These are phyloP conservation scores for Carassius gibelio DNA, from an alignment of 2,113 vertebrate genomes.

Conservation along the genomic window DNA sequence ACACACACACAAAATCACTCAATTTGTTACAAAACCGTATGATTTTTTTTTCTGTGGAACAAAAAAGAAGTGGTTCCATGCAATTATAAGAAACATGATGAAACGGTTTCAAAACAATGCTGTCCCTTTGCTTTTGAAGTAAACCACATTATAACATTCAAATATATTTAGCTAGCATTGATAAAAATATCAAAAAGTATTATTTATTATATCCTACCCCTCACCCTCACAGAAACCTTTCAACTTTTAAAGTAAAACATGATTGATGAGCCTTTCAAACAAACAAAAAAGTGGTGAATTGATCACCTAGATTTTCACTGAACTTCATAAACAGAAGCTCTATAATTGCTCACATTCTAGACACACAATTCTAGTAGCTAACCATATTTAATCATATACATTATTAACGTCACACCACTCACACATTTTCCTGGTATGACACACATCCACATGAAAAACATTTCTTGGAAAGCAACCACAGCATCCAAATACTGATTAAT, in stretches of 20 bases:
- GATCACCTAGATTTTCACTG: neutral
- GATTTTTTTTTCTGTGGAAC: neutral
- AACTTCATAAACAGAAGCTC: neutral
- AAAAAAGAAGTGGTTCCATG: neutral
- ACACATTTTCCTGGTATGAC: neutral
- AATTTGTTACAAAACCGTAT: neutral
- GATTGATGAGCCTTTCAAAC: neutral
- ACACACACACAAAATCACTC: neutral
- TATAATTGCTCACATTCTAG: neutral
- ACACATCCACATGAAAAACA: conserved; percentile 14
- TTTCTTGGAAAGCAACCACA: neutral
- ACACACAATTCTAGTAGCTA: neutral
- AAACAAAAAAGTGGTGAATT: no score
- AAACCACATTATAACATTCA: neutral
- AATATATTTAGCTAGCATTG: neutral
- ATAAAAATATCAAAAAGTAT: neutral
- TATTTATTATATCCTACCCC: no score
- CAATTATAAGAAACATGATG: neutral
- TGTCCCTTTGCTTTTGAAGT: neutral
- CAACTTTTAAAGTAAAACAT: neutral
- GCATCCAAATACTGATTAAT: neutral
- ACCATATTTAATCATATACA: neutral
- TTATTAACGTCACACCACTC: neutral
- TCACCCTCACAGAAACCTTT: neutral
- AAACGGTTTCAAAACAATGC: neutral